These are phyloP conservation scores for Microtus montanus DNA, from an alignment of 2,113 vertebrate genomes.

Conservation along the genomic window DNA sequence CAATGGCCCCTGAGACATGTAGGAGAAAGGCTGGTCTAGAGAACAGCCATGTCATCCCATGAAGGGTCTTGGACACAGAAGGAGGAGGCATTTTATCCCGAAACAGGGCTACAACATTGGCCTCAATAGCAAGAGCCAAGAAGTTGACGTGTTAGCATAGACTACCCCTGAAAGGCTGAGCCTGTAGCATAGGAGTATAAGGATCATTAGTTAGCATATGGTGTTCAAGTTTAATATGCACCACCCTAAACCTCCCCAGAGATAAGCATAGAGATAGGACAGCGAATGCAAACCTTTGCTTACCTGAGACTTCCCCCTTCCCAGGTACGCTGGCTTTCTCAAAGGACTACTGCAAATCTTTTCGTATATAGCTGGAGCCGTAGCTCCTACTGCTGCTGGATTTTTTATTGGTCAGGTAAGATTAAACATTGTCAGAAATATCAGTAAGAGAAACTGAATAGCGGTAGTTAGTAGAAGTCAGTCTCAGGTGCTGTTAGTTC, in stretches of 20 bases:
- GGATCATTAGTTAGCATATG: neutral
- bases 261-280: no score
- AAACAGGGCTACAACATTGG: neutral
- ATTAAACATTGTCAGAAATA: neutral
- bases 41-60: neutral
- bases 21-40: neutral
- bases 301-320: neutral
- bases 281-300: neutral
- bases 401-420: constrained; percentile 67
- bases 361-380: constrained; percentile 10
- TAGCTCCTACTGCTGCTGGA: constrained; percentile 47
- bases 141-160: neutral
- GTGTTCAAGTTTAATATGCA: neutral
- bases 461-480: neutral
- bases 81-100: neutral
- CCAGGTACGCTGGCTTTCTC: constrained; percentile 65
- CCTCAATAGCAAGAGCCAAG: neutral
- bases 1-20: no score
- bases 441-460: neutral
- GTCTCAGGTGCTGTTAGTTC: neutral
- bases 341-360: constrained; percentile 57
- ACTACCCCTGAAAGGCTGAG: neutral
- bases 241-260: neutral
- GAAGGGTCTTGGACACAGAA: neutral
- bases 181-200: neutral